Percentiles rank a stretch among this genome's conserved stretches.
phyloP scores from a whole-genome alignment of 1,140 invertebrate genomes.

The Drosophila funebris region DNA sequence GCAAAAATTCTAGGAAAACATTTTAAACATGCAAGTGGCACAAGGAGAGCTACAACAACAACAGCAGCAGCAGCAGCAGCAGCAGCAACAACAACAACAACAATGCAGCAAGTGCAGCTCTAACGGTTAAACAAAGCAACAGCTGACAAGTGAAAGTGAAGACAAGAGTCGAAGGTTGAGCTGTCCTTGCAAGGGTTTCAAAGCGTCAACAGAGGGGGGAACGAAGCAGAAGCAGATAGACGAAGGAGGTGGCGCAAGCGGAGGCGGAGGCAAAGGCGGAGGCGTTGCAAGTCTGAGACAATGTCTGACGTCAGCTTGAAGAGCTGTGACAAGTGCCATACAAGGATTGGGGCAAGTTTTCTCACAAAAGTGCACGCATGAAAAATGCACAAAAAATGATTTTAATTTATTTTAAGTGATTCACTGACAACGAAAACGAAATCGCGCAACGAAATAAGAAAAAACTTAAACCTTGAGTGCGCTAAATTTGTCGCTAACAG shows the following conservation, averaged over 20 bases:
- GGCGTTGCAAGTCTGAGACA: conserved; percentile 23
- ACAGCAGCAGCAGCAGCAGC: conserved; percentile 4
- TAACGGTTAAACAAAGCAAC: conserved; percentile 30
- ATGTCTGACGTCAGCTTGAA: conserved; percentile 2
- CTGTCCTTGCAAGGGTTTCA: conserved; percentile 52
- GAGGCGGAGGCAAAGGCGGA: too few relatives aligned
- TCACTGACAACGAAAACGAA: conserved; percentile 51
- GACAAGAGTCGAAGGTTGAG: background rate
- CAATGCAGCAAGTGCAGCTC: conserved; percentile 17
- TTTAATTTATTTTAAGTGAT: conserved; percentile 82
- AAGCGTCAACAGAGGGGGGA: too few relatives aligned
- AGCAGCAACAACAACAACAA: conserved; percentile 9
- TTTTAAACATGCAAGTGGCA: conserved; percentile 60
- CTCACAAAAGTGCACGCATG: conserved; percentile 39
- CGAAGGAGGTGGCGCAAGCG: too few relatives aligned
- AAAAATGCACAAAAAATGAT: conserved; percentile 63
- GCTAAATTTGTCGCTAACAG: conserved; percentile 62
- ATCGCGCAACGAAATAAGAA: conserved; percentile 38
- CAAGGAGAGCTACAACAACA: conserved; percentile 55
- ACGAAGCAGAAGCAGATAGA: too few relatives aligned
- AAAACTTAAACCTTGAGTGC: conserved; percentile 60
- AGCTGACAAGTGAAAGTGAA: conserved; percentile 44
- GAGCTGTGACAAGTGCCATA: conserved; percentile 33
- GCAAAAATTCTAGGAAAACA: conserved; percentile 74
- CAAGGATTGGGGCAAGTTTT: conserved; percentile 39